Evolutionary conservation across 2,113 vertebrate species (phyloP).

Genomic region (Dicerorhinus sumatrensis): DNA sequence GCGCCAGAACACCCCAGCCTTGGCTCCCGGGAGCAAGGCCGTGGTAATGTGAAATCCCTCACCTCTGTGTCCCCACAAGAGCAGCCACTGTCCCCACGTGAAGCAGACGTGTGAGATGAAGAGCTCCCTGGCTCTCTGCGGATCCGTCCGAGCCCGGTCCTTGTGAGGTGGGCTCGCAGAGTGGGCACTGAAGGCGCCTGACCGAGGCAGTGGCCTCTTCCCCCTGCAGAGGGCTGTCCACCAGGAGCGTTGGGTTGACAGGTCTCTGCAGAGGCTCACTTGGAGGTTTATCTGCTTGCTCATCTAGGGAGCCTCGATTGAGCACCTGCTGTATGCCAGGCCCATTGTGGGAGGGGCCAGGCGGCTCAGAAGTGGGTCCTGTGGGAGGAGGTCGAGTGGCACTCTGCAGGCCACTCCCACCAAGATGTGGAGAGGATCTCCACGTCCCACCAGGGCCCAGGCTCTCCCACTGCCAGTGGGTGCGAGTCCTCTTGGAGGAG

Average conservation of each 20-base stretch:
- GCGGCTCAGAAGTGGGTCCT: neutral
- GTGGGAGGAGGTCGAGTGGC: fast-evolving
- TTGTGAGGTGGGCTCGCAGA: neutral
- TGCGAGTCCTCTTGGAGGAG: fast-evolving
- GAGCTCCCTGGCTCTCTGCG: too few relatives aligned
- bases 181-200: fast-evolving
- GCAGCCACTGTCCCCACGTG: fast-evolving
- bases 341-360: fast-evolving
- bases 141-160: neutral
- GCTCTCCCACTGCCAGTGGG: neutral
- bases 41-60: fast-evolving
- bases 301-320: fast-evolving
- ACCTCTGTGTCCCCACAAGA: neutral
- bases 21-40: neutral
- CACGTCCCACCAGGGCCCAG: too few relatives aligned
- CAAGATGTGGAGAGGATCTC: too few relatives aligned
- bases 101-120: too few relatives aligned
- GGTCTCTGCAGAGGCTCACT: neutral
- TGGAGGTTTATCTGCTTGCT: fast-evolving
- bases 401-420: too few relatives aligned
- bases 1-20: fast-evolving
- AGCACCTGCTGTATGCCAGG: neutral
- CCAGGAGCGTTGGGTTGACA: fast-evolving
- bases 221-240: fast-evolving
- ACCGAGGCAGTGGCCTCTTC: neutral